Conservation (phyloP, 2,888 invertebrate species). For the Stictocephala bisonia region DNA sequence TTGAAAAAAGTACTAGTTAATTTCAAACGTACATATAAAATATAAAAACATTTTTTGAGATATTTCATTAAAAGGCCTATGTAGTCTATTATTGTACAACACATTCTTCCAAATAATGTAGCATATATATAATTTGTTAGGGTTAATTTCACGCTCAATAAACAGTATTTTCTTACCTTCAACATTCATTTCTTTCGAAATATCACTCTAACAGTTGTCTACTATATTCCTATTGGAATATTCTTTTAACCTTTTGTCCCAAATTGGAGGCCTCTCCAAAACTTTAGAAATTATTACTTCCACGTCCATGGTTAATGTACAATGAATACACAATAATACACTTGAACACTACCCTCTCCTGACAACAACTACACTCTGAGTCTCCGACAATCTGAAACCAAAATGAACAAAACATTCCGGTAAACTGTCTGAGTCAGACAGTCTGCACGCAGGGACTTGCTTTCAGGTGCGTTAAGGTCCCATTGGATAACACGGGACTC, state of each 20-base stretch:
- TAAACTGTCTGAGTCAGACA: constrained; percentile 25
- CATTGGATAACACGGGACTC: neutral
- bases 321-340: neutral
- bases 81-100: too few species aligned
- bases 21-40: too few species aligned
- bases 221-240: constrained; percentile 32
- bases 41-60: too few species aligned
- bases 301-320: constrained; percentile 7
- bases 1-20: neutral
- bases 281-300: constrained; percentile 21
- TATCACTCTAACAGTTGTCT: constrained; percentile 24
- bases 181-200: constrained; percentile 18
- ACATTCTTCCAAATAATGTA: too few species aligned
- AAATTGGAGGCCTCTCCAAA: constrained; percentile 23
- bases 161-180: constrained; percentile 11
- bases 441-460: constrained; percentile 9
- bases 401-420: constrained; percentile 21
- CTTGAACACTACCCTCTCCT: neutral
- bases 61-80: too few species aligned
- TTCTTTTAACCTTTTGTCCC: constrained; percentile 29
- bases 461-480: neutral
- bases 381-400: neutral
- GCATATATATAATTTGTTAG: too few species aligned
- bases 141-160: too few species aligned
- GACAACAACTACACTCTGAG: neutral